Base-by-base conservation (phyloP, 37 sponge, comb jelly and placozoan species). In the Ephydatia muelleri region DNA sequence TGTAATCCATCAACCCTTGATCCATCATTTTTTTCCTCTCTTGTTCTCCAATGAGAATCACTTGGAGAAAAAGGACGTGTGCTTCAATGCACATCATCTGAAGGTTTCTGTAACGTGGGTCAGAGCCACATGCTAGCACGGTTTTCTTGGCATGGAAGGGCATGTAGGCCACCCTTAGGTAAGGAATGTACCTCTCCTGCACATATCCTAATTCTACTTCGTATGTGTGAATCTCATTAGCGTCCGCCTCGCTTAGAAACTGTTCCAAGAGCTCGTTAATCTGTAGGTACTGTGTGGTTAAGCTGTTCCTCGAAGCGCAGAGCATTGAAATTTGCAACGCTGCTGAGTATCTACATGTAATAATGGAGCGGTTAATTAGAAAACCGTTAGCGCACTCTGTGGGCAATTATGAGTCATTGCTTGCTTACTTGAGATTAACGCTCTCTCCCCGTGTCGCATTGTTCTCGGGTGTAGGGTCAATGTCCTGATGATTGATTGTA, bases 151-250 rank as follows among this genome's bases (percentile, higher is more conserved):
- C 11, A 12, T 16, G 2, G 40, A 36, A 39, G 0, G 84, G 84
- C 19, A 67, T 33, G 68, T 75, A 84, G 9, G 68, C 84, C n/a
- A 84, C 43, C 11, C 67, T 76, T 13, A 84, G n/a, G 47, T 64
- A 87, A 33, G 75, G 81, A 25, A 74, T 6, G 26, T 80, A n/a
- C 14, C 68, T 80, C 0, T 81, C 75, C 87, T 74, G 71, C 22
- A 64, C 73, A 68, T 72, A 87, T 13, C 81, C 81, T 29, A 49
- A 39, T 30, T 87, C 68, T 0, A 64, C 67, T 37, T 87, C 87
- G n/a, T 80, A 38, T 25, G 49, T 23, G 0, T 36, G 30, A 6
- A 87, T 80, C 47, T 57, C 30, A 0, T 14, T 57, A 39, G 43
- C 6, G 26, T 72, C 39, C 6, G 73, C 67, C 23, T 31, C 2